These are phyloP conservation scores for Myocastor coypus DNA, from an alignment of 2,113 vertebrate genomes.

Conservation along the genomic window DNA sequence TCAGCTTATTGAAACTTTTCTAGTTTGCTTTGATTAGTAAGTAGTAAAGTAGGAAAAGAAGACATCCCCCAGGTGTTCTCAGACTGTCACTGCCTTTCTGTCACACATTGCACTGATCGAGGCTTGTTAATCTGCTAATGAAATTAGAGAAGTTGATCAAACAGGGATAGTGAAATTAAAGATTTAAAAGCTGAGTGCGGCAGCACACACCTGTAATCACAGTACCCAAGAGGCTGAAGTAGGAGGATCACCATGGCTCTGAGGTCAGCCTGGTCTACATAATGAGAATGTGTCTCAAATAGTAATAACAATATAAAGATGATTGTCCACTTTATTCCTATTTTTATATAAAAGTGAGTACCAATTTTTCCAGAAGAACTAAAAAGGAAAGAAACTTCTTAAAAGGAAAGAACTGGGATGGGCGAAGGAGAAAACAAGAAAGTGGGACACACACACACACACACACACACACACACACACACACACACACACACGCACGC, in stretches of 20 bases:
- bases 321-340: neutral
- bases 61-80: neutral
- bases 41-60: conserved; percentile 57
- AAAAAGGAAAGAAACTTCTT: too few relatives aligned
- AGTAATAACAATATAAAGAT: neutral
- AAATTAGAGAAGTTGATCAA: neutral
- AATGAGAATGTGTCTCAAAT: too few relatives aligned
- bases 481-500: too few relatives aligned
- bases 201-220: too few relatives aligned
- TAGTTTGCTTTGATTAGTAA: neutral
- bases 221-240: too few relatives aligned
- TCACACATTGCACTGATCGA: neutral
- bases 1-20: neutral
- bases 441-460: too few relatives aligned
- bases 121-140: conserved; percentile 25
- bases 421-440: too few relatives aligned
- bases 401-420: too few relatives aligned
- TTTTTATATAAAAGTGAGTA: conserved; percentile 44
- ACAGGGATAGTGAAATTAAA: neutral
- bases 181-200: neutral
- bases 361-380: neutral
- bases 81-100: neutral
- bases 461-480: too few relatives aligned
- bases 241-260: too few relatives aligned
- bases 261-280: too few relatives aligned